These are phyloP conservation scores for Perccottus glenii DNA, from an alignment of 2,113 vertebrate species.

Conservation along the genomic window DNA sequence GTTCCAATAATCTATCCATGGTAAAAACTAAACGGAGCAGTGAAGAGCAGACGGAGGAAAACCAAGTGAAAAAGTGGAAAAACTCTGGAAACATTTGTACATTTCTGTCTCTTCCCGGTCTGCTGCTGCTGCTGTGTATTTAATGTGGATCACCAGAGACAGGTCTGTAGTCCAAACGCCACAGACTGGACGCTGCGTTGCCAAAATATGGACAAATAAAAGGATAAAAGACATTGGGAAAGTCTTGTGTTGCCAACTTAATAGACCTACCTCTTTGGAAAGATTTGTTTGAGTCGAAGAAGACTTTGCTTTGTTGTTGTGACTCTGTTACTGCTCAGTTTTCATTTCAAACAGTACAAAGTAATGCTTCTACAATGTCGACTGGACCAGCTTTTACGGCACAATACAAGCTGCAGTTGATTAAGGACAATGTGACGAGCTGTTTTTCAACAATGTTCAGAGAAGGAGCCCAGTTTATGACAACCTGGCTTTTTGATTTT, in stretches of 20 bases:
- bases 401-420: background rate
- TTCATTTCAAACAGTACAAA: slow-evolving; percentile 8
- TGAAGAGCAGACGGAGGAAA: slow-evolving; percentile 16
- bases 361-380: background rate
- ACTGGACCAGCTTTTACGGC: slow-evolving; percentile 3
- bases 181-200: slow-evolving; percentile 29
- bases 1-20: too few species aligned
- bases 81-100: slow-evolving; percentile 38
- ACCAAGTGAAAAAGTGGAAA: slow-evolving; percentile 12
- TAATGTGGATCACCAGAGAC: slow-evolving; percentile 24
- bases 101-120: slow-evolving; percentile 37
- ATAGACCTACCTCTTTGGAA: slow-evolving; percentile 74
- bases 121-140: slow-evolving; percentile 65
- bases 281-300: slow-evolving; percentile 21
- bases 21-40: slow-evolving; percentile 13
- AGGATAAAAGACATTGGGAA: slow-evolving; percentile 19
- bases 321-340: slow-evolving; percentile 14
- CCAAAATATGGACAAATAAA: slow-evolving; percentile 32
- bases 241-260: slow-evolving; percentile 66
- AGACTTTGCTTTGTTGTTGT: background rate
- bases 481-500: background rate
- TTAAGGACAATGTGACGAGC: background rate
- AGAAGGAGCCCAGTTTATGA: too few species aligned
- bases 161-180: slow-evolving; percentile 7
- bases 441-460: too few species aligned